These are phyloP conservation scores for Telmatochromis brichardi DNA, from an alignment of 2,113 vertebrate genomes.

Conservation along the genomic window DNA sequence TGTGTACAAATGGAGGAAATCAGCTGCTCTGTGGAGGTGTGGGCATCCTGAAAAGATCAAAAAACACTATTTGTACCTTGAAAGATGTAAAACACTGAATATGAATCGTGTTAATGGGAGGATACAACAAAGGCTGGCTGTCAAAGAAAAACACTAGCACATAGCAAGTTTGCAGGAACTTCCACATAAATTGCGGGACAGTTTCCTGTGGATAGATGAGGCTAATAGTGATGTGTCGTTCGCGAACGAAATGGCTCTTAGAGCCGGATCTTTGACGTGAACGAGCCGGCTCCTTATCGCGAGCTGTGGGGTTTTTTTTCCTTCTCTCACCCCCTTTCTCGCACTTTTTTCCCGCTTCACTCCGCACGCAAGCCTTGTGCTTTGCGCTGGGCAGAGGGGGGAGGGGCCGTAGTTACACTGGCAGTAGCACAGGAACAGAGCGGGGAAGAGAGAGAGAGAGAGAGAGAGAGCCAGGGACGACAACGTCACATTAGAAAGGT, in stretches of 20 bases:
- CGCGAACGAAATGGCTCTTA: rapidly evolving
- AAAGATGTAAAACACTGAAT: neutral
- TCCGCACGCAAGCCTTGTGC: rapidly evolving
- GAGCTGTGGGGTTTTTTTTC: rapidly evolving
- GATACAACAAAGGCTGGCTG: neutral
- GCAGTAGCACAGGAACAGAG: too few species aligned
- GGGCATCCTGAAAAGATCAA: neutral
- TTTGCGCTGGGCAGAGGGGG: too few species aligned
- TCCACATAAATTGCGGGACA: neutral
- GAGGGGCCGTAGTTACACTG: rapidly evolving
- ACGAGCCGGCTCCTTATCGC: too few species aligned
- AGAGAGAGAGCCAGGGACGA: rapidly evolving
- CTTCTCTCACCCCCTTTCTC: too few species aligned
- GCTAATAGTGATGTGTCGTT: too few species aligned
- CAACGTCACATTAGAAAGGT: too few species aligned
- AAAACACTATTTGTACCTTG: neutral
- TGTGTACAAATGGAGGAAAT: neutral
- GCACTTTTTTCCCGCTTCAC: too few species aligned
- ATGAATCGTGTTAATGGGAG: neutral
- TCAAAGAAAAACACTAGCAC: neutral
- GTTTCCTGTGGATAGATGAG: neutral
- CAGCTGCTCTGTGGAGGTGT: neutral
- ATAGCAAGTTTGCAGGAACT: rapidly evolving
- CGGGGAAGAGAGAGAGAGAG: rapidly evolving
- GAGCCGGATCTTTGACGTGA: too few species aligned